Evolutionary conservation across 2,113 vertebrate species (phyloP).

Genomic region (Xenopus borealis): DNA sequence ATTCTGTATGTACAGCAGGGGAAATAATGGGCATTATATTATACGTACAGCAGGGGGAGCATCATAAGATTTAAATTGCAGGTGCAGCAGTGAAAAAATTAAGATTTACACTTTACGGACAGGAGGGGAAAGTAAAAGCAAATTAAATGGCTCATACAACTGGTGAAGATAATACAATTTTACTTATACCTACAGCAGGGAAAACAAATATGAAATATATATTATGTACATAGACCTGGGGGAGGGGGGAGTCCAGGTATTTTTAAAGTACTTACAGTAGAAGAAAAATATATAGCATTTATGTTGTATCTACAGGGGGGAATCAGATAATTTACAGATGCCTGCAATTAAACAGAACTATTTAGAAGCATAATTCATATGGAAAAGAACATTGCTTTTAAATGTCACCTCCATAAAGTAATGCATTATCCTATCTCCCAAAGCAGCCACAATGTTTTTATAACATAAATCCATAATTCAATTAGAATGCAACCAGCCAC

Average conservation of each 20-base stretch:
- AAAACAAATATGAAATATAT: slow-evolving; percentile 1
- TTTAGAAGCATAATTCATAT: slow-evolving; percentile 8
- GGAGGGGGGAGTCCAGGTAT: too few species aligned
- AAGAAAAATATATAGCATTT: slow-evolving; percentile 23
- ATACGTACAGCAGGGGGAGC: too few species aligned
- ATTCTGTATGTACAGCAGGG: too few species aligned
- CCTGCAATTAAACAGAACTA: slow-evolving; percentile 21
- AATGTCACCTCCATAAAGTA: neutral
- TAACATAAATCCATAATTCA: neutral
- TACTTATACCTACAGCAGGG: slow-evolving; percentile 3
- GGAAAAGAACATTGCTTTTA: slow-evolving; percentile 21
- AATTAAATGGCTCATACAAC: too few species aligned
- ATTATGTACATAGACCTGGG: too few species aligned
- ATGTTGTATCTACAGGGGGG: slow-evolving; percentile 29
- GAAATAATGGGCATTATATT: too few species aligned
- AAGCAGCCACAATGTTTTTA: neutral
- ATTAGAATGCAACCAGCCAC: neutral
- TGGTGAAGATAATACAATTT: too few species aligned
- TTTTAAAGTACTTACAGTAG: neutral
- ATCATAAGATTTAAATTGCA: too few species aligned
- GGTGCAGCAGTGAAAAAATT: too few species aligned
- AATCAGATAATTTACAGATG: neutral
- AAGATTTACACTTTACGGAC: too few species aligned
- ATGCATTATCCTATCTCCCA: neutral
- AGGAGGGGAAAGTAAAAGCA: too few species aligned